Conservation (phyloP, 2,888 invertebrate species). For the Drosophila anomelani region DNA sequence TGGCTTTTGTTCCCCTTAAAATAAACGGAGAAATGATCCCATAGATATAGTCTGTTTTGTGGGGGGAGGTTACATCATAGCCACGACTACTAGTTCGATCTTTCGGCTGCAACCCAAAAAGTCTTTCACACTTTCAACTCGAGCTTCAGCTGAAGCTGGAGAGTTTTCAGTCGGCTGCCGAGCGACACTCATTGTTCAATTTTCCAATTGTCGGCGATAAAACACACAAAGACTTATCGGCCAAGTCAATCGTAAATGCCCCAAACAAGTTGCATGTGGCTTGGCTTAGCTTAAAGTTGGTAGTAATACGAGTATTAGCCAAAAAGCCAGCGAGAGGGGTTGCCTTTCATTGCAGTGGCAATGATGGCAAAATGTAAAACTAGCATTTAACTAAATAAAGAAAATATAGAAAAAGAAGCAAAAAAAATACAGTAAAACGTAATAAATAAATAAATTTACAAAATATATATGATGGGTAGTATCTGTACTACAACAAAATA, state of each 20-base stretch:
- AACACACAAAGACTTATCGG: conserved; percentile 50
- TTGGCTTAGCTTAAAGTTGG: conserved; percentile 26
- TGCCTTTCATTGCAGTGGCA: conserved; percentile 55
- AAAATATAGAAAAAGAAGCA: neutral
- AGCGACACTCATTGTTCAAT: conserved; percentile 71
- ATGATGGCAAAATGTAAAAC: conserved; percentile 1
- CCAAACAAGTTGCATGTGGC: conserved; percentile 69
- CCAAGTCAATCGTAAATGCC: conserved; percentile 63
- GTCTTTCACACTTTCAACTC: conserved; percentile 58
- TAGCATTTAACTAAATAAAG: neutral
- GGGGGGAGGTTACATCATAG: conserved; percentile 57
- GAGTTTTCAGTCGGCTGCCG: conserved; percentile 32
- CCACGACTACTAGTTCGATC: conserved; percentile 19
- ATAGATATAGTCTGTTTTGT: conserved; percentile 23
- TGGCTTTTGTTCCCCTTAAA: conserved; percentile 35
- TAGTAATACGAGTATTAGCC: conserved; percentile 34
- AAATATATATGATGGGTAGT: no score
- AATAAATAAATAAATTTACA: no score
- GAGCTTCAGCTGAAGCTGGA: neutral
- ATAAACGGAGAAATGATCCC: conserved; percentile 24
- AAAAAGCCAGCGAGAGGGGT: conserved; percentile 35
- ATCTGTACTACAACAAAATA: neutral
- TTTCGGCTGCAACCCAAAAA: conserved; percentile 35
- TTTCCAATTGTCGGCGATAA: conserved; percentile 75
- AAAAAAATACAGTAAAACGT: neutral